Evolutionary conservation across 2,113 vertebrate genomes (phyloP).

Genomic region (Mesocricetus auratus): DNA sequence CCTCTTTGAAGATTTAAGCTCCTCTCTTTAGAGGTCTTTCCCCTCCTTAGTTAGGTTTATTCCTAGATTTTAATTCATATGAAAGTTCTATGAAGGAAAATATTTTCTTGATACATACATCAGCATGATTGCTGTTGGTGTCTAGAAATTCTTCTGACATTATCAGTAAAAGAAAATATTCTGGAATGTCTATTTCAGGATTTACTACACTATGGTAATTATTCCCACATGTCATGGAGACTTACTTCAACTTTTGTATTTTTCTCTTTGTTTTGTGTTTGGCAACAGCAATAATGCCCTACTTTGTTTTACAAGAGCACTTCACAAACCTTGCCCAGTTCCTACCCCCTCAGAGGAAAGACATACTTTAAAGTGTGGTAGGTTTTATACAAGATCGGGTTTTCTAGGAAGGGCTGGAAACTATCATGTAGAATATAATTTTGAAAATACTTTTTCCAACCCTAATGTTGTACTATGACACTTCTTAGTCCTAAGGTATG

Average conservation of each 20-base stretch:
- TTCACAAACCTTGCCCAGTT: background rate
- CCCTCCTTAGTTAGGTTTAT: background rate
- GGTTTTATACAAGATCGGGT: constrained; percentile 34
- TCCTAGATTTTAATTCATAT: background rate
- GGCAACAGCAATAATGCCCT: background rate
- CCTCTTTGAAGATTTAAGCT: background rate
- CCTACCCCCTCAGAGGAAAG: background rate
- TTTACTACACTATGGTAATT: background rate
- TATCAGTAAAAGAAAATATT: background rate
- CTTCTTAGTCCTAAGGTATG: constrained; percentile 1
- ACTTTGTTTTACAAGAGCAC: background rate
- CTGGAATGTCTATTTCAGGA: background rate
- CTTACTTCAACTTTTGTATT: background rate
- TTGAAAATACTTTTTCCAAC: constrained; percentile 35
- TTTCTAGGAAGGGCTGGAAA: constrained; percentile 26
- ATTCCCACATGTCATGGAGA: background rate
- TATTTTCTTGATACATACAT: background rate
- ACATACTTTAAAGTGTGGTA: background rate
- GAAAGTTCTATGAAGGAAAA: background rate
- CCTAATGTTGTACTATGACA: constrained; percentile 10
- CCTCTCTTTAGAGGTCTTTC: background rate
- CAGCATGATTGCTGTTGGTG: background rate
- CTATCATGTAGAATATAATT: background rate
- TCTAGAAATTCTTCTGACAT: background rate
- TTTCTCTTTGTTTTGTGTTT: background rate